Evolutionary conservation across 1,140 invertebrate genomes (phyloP).

Genomic region (Onthophagus taurus): DNA sequence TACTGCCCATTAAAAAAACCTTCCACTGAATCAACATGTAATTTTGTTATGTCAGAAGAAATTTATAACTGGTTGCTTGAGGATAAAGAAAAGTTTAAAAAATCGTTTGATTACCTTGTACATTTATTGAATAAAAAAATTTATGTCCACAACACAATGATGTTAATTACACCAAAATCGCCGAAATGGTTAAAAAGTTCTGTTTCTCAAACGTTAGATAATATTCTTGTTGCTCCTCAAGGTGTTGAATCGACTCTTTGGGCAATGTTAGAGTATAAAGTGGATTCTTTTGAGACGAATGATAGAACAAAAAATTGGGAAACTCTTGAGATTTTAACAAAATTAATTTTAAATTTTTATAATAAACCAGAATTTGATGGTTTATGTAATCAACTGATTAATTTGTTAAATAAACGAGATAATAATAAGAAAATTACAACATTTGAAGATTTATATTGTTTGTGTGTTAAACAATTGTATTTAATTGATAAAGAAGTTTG

Average conservation of each 20-base stretch:
- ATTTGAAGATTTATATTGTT: constrained; percentile 39
- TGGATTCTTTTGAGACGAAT: constrained; percentile 34
- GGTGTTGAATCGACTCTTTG: constrained; percentile 51
- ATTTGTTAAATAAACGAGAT: constrained; percentile 37
- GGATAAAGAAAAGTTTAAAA: constrained; percentile 45
- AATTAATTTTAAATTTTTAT: constrained; percentile 44
- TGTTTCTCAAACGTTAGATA: constrained; percentile 50
- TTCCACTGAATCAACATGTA: constrained; percentile 18
- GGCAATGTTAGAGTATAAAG: constrained; percentile 50
- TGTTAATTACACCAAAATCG: constrained; percentile 46
- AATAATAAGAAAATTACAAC: constrained; percentile 30
- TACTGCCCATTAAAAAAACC: constrained; percentile 56
- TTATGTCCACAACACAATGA: constrained; percentile 59
- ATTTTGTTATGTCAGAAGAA: constrained; percentile 43
- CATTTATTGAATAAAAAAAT: constrained; percentile 47
- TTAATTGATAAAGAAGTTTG: constrained; percentile 39
- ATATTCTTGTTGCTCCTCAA: constrained; percentile 45
- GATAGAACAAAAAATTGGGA: constrained; percentile 51
- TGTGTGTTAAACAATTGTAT: constrained; percentile 45
- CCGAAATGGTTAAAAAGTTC: constrained; percentile 54
- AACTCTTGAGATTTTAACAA: constrained; percentile 54
- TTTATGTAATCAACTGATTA: constrained; percentile 44
- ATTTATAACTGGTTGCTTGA: constrained; percentile 42
- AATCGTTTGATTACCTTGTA: constrained; percentile 45
- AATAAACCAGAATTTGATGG: constrained; percentile 46